Conservation (phyloP, 1,140 invertebrate species). For the Rhagoletis pomonella region DNA sequence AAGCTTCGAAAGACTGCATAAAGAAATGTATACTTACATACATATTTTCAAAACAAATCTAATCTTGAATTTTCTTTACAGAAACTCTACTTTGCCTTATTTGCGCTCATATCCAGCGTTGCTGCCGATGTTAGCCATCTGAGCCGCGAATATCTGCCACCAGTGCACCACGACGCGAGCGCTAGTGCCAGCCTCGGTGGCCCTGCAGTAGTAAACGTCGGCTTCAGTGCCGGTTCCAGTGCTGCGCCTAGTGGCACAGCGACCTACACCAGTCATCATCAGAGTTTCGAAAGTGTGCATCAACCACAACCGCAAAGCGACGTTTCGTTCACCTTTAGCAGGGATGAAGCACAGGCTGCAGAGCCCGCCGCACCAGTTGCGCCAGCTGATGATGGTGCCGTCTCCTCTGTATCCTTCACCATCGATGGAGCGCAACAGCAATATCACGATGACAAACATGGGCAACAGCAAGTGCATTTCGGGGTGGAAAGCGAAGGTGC, state of each 20-base stretch:
- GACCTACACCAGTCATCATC: conserved; percentile 8
- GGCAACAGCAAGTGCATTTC: background rate
- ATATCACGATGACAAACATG: background rate
- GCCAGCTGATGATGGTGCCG: background rate
- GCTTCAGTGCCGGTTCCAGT: background rate
- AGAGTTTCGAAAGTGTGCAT: background rate
- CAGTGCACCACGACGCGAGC: conserved; percentile 36
- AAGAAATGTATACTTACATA: too few species aligned
- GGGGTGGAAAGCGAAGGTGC: background rate
- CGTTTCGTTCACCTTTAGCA: background rate
- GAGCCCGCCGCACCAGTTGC: background rate
- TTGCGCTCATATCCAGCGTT: conserved; percentile 62
- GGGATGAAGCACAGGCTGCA: background rate
- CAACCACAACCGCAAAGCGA: background rate
- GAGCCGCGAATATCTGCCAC: conserved; percentile 54
- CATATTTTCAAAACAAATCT: too few species aligned
- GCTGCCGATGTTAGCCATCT: conserved; percentile 68
- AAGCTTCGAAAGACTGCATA: too few species aligned
- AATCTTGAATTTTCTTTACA: conserved; percentile 55
- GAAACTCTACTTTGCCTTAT: conserved; percentile 63
- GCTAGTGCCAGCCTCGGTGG: background rate
- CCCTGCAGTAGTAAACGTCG: background rate
- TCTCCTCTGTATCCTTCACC: background rate
- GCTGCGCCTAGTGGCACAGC: background rate
- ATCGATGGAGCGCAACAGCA: background rate